Evolutionary conservation across 2,113 vertebrate genomes (phyloP), one percentile per base, ranked within the genome.

Genomic region (Perca fluviatilis): DNA sequence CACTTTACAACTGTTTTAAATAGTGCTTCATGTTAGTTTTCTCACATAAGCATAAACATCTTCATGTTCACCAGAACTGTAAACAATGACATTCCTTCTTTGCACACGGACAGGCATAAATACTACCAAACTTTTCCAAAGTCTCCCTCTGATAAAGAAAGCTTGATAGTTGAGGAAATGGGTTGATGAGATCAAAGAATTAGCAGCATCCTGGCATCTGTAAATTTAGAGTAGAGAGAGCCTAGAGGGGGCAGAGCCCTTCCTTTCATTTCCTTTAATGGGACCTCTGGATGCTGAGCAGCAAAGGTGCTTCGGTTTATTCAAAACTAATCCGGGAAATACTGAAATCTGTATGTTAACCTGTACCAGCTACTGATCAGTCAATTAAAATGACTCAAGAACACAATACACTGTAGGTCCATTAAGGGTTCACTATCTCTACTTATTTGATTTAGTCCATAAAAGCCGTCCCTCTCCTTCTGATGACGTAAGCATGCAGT

Each of bases 91-190:
- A 16, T n/a, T 25, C 13, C n/a, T 43, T 43, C 40, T 10, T 43
- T 1, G 51, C 23, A 53, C 25, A 47, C 6, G n/a, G 13, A 71
- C 51, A 73, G 64, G n/a, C 46, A 63, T 67, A 78, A 80, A 77
- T 78, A n/a, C 18, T 16, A 60, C 1, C 57, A 67, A 73, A 79
- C 11, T 25, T 74, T 51, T 77, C 67, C 47, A 86, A 76, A 53
- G 49, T 23, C 51, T 71, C 21, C 56, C 10, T 54, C 21, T 60
- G 68, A 81, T 70, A 83, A 80, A 61, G 63, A 68, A 57, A 43
- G 23, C 49, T 43, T 77, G 46, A 69, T 68, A 21, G 71, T 67
- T 73, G 79, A 89, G 90, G 85, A 89, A 89, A 79, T 84, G 57
- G 82, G 40, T 69, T 64, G 62, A 88, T 87, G 54, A 51, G 72